phyloP scores from a whole-genome alignment of 2,888 invertebrate species.

The Norana najaformis region DNA sequence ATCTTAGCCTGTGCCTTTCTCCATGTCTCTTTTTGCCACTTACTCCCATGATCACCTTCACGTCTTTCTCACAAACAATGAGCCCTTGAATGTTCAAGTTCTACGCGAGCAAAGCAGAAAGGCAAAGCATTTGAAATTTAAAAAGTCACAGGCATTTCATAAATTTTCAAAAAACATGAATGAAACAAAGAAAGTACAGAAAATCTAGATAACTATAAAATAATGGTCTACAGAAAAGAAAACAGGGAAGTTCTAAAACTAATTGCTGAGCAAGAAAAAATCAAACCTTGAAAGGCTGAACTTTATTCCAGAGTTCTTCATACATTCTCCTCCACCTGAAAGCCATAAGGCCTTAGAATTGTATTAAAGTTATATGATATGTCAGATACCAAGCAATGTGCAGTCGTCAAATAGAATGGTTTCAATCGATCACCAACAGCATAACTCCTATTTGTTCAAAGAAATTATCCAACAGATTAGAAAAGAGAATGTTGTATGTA shows the following conservation, averaged over 20 bases:
- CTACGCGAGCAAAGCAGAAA: not conserved
- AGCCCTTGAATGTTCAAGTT: not conserved
- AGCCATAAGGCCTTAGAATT: not conserved
- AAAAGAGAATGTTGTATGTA: not conserved
- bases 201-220: not conserved
- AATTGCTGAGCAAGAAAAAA: not conserved
- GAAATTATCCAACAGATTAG: not conserved
- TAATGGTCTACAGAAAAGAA: not conserved
- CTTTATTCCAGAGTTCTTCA: slow-evolving; percentile 55
- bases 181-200: not conserved
- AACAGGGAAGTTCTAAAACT: not conserved
- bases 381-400: not conserved
- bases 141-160: not conserved
- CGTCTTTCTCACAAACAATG: not conserved
- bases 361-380: not conserved
- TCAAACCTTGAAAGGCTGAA: slow-evolving; percentile 54
- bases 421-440: not conserved
- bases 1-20: not conserved
- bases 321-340: slow-evolving; percentile 54
- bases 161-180: not conserved
- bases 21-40: not conserved
- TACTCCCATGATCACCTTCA: not conserved
- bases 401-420: not conserved
- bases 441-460: no score
- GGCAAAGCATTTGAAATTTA: no score